A percentile compares a stretch with the other conserved stretches of the same genome.
Evolutionary conservation across 2,888 invertebrate species (phyloP).

Genomic region (Bugulina stolonifera): DNA sequence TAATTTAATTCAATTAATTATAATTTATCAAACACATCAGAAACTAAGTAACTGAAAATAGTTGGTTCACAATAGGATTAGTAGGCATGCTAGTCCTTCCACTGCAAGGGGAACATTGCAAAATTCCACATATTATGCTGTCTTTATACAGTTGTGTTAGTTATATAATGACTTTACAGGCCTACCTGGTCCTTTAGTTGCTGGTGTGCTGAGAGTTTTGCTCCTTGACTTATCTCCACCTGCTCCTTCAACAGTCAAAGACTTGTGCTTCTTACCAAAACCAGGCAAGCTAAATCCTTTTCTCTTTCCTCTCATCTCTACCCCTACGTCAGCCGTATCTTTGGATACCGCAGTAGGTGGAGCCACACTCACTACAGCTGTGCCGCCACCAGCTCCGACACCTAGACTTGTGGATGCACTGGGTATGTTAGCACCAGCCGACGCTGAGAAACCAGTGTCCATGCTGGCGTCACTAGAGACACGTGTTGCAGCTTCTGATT

Average conservation of each 20-base stretch:
- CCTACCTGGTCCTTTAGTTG: not conserved
- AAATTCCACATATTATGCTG: too few relatives aligned
- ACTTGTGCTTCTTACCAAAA: not conserved
- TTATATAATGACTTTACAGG: too few relatives aligned
- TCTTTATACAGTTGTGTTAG: too few relatives aligned
- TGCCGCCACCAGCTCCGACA: not conserved
- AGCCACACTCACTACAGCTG: not conserved
- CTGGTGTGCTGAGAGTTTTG: not conserved
- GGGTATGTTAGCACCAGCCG: slow-evolving; percentile 14
- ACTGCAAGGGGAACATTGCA: too few relatives aligned
- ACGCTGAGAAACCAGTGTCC: not conserved
- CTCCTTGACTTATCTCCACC: not conserved
- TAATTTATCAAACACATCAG: too few relatives aligned
- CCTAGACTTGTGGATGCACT: not conserved
- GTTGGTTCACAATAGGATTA: too few relatives aligned
- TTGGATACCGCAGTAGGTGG: not conserved
- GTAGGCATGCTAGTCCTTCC: too few relatives aligned
- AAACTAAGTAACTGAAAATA: too few relatives aligned
- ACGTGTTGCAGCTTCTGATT: not conserved
- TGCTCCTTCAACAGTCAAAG: not conserved
- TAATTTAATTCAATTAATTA: too few relatives aligned
- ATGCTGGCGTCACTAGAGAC: not conserved
- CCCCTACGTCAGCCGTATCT: not conserved
- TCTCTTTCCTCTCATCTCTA: slow-evolving; percentile 16
- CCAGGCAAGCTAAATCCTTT: not conserved